These are phyloP conservation scores for Coluber constrictor DNA, from an alignment of 2,797 vertebrate species.

Conservation along the genomic window DNA sequence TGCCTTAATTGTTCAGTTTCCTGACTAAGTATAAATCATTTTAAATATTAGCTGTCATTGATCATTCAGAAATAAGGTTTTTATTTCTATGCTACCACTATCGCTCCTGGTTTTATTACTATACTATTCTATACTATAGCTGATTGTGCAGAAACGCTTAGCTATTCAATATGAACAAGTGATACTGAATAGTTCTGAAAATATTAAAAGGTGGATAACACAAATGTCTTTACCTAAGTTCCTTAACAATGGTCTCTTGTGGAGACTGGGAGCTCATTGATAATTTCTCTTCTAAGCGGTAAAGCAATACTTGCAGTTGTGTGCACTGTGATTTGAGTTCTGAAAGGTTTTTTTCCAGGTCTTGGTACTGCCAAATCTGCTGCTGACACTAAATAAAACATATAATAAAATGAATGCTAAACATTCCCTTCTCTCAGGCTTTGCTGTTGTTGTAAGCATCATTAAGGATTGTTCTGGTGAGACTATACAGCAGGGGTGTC, in stretches of 20 bases:
- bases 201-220: neutral
- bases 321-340: constrained; percentile 17
- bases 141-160: neutral
- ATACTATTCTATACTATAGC: neutral
- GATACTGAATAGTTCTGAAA: neutral
- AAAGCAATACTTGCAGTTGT: constrained; percentile 22
- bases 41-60: constrained; percentile 5
- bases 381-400: constrained; percentile 34
- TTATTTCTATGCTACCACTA: neutral
- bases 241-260: constrained; percentile 19
- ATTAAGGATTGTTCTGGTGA: neutral
- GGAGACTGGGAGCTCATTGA: constrained; percentile 4
- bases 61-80: neutral
- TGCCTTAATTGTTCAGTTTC: constrained; percentile 44
- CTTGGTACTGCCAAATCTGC: constrained; percentile 26
- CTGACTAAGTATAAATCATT: constrained; percentile 20
- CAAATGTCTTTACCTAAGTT: neutral
- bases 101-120: neutral
- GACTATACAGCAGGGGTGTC: neutral
- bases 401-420: constrained; percentile 2
- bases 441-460: neutral
- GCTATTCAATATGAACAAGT: neutral
- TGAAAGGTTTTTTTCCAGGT: constrained; percentile 25
- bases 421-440: neutral
- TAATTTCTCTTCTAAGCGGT: constrained; percentile 28